A percentile compares a stretch with the other conserved stretches of the same genome.
Conservation (phyloP, 1,140 invertebrate genomes). For the Cyclina sinensis region DNA sequence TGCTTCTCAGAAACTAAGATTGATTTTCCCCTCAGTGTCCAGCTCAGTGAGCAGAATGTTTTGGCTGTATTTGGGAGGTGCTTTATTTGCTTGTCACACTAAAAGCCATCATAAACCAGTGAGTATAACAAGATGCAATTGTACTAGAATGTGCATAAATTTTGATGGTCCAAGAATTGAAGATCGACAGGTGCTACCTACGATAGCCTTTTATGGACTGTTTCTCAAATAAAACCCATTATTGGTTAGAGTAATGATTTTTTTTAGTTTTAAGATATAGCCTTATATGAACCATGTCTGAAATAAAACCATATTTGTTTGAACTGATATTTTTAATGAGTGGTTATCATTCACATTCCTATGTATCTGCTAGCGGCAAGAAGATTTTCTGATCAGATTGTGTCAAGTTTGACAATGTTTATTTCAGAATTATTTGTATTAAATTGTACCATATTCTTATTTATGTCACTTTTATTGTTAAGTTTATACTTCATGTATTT, state of each 20-base stretch:
- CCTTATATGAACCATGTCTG: conserved; percentile 12
- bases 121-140: not conserved
- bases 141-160: conserved; percentile 29
- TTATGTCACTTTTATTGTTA: conserved; percentile 65
- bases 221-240: conserved; percentile 23
- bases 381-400: conserved; percentile 47
- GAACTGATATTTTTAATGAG: conserved; percentile 44
- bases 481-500: conserved; percentile 48
- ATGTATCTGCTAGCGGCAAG: not conserved
- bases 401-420: conserved; percentile 66
- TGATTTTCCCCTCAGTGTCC: not conserved
- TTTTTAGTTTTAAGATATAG: conserved; percentile 19
- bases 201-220: conserved; percentile 14
- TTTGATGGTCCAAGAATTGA: conserved; percentile 23
- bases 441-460: conserved; percentile 53
- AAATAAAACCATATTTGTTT: conserved; percentile 45
- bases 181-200: not conserved
- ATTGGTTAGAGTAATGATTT: not conserved
- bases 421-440: conserved; percentile 63
- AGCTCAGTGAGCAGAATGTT: conserved; percentile 13
- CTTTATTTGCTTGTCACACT: conserved; percentile 33
- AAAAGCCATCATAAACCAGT: conserved; percentile 31
- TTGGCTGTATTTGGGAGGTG: not conserved
- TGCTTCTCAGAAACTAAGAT: conserved; percentile 5
- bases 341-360: not conserved